These are phyloP conservation scores for Aspiorhynchus laticeps DNA, from an alignment of 2,113 vertebrate genomes.

Conservation along the genomic window DNA sequence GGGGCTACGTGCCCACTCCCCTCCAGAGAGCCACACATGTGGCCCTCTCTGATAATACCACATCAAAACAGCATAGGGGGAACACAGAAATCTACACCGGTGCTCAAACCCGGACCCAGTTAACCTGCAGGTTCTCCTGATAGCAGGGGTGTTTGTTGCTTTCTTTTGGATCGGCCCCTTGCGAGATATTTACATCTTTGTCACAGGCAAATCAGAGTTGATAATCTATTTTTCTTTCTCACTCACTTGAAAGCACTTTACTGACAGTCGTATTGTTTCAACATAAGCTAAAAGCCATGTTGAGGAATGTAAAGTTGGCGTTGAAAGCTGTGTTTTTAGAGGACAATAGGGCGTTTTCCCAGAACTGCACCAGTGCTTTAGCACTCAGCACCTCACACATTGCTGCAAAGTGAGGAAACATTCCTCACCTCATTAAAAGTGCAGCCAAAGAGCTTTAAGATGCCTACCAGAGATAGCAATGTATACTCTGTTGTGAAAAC, in stretches of 20 bases:
- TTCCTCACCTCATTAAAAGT: constrained; percentile 69
- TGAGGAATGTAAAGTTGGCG: constrained; percentile 16
- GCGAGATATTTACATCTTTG: background rate
- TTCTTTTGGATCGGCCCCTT: constrained; percentile 10
- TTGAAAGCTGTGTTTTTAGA: constrained; percentile 34
- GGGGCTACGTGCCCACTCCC: constrained; percentile 16
- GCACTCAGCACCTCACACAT: constrained; percentile 60
- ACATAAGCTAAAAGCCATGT: background rate
- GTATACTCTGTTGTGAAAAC: constrained; percentile 12
- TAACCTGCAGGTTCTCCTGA: constrained; percentile 28
- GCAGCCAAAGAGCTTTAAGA: constrained; percentile 47
- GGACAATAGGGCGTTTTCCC: constrained; percentile 31
- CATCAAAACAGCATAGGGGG: constrained; percentile 43
- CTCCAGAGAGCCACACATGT: constrained; percentile 44
- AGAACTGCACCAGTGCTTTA: constrained; percentile 35
- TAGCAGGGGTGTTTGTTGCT: constrained; percentile 25
- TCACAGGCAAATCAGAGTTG: background rate
- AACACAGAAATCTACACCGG: constrained; percentile 36
- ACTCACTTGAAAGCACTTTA: constrained; percentile 16
- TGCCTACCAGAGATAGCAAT: constrained; percentile 30
- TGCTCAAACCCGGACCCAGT: background rate
- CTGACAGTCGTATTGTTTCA: background rate
- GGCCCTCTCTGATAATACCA: constrained; percentile 54
- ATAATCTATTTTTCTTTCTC: constrained; percentile 30
- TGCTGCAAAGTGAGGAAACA: constrained; percentile 57